Evolutionary conservation across 2,797 vertebrate genomes (phyloP), one percentile per base, ranked within the genome.

Genomic region (Eremophila alpestris): DNA sequence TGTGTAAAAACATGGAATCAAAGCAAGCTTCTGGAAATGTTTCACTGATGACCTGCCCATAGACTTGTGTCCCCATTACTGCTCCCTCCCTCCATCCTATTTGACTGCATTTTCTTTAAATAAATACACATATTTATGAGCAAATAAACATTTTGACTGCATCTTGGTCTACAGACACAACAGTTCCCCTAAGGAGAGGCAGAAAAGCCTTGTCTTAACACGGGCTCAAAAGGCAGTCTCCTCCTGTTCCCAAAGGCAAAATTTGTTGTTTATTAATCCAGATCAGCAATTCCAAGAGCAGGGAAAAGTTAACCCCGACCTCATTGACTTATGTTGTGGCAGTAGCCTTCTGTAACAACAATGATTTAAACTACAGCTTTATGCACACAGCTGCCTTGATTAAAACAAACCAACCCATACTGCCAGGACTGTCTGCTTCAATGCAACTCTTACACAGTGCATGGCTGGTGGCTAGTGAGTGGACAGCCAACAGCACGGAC

Each of bases 371-470:
- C 18, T 43, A 43, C 32, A n/a, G 21, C 79, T 89, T 49, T 14
- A 89, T 2, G 9, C 45, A 64, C 36, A 36, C 8, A 51, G 55
- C 7, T 46, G 52, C 55, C 41, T 85, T n/a, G 43, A 77, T 30
- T 56, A 70, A 77, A 87, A 45, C 21, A 49, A 82, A 34, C 21
- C 24, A n/a, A 30, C 5, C 6, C 4, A 0, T 3, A 5, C 38
- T 81, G 41, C 67, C 74, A 75, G 36, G 38, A 24, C 24, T 11
- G 8, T 40, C 62, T 41, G 30, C 13, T 58, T n/a, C 2, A 2
- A n/a, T 7, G 5, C 3, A 34, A 27, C 1, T 2, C 40, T 60
- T 9, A 13, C 13, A 13, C 14, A 45, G 29, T 0, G 0, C 21
- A 21, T 21, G 32, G 41, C 56, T 13, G 8, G 30, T 17, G 62